Evolutionary conservation across 2,797 vertebrate genomes (phyloP).

Genomic region (Catamblyrhynchus diadema): DNA sequence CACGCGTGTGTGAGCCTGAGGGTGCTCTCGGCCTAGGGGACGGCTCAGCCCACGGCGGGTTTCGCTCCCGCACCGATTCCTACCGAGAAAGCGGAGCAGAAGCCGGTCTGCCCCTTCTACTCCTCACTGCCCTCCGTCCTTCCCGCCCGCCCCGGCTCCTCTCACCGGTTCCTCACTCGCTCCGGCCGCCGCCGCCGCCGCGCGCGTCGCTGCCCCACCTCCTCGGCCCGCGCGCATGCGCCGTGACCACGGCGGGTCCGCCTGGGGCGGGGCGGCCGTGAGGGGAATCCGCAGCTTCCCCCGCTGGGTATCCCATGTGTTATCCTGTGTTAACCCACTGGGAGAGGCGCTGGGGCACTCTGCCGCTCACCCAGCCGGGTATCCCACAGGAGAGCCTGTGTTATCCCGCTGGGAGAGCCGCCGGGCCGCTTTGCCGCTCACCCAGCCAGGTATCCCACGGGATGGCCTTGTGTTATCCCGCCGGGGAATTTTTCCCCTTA

Average conservation of each 20-base stretch:
- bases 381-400: not conserved
- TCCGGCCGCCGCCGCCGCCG: not conserved
- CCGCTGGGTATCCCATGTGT: rapidly evolving
- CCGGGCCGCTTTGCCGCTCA: rapidly evolving
- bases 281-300: rapidly evolving
- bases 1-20: rapidly evolving
- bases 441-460: not conserved
- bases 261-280: not conserved
- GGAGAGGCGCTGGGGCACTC: rapidly evolving
- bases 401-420: rapidly evolving
- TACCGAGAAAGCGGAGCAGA: not conserved
- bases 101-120: rapidly evolving
- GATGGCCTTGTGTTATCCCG: not conserved
- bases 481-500: rapidly evolving
- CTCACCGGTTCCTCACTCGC: rapidly evolving
- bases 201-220: too few relatives aligned
- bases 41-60: not conserved
- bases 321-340: too few relatives aligned
- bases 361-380: not conserved
- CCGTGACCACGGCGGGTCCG: rapidly evolving
- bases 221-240: not conserved
- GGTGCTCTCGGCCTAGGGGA: not conserved
- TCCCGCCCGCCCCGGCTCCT: rapidly evolving
- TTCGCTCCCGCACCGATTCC: not conserved
- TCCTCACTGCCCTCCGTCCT: rapidly evolving